phyloP scores from a whole-genome alignment of 2,113 vertebrate species.

The Illadopsis cleaveri region DNA sequence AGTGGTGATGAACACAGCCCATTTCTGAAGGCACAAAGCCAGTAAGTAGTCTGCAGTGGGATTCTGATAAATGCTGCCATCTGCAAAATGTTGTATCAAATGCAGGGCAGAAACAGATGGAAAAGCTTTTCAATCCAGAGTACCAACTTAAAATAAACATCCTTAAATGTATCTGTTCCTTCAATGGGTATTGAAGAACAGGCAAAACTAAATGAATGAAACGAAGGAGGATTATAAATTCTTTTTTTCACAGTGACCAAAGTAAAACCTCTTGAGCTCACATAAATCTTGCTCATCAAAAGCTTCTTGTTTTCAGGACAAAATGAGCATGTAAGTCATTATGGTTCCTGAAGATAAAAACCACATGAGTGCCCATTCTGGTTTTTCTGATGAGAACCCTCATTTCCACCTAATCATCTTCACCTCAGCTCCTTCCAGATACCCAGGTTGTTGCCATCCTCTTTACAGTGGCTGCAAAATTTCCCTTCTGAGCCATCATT shows the following conservation, averaged over 20 bases:
- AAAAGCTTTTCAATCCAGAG: conserved; percentile 54
- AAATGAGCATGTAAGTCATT: neutral
- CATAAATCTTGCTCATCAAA: neutral
- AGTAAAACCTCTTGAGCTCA: neutral
- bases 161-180: conserved; percentile 40
- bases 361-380: neutral
- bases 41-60: conserved; percentile 29
- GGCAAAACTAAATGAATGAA: conserved; percentile 46
- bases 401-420: neutral
- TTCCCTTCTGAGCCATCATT: neutral
- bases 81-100: conserved; percentile 57
- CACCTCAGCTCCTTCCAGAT: neutral
- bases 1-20: neutral
- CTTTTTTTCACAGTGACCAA: conserved; percentile 1
- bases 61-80: conserved; percentile 61
- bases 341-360: neutral
- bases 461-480: neutral
- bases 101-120: conserved; percentile 56
- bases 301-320: neutral
- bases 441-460: neutral
- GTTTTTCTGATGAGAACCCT: neutral
- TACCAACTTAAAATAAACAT: conserved; percentile 63
- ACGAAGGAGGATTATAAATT: conserved; percentile 1
- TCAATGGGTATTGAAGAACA: conserved; percentile 1
- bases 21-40: conserved; percentile 29